These are phyloP conservation scores for Dipodomys merriami DNA, from an alignment of 2,113 vertebrate species.

Conservation along the genomic window DNA sequence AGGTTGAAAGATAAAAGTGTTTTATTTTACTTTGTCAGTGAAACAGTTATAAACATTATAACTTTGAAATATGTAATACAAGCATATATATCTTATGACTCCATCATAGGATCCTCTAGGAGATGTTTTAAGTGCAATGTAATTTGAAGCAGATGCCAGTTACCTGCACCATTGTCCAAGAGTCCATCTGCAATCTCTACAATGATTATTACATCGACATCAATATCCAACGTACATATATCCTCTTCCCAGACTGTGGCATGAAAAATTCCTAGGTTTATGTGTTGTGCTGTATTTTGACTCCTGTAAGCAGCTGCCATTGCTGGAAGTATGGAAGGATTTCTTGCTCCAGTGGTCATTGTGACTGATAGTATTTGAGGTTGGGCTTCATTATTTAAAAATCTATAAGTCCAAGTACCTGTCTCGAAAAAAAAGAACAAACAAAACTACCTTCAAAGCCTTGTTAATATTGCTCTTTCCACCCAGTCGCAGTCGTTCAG, in stretches of 20 bases:
- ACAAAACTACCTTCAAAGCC: neutral
- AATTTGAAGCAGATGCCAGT: constrained; percentile 8
- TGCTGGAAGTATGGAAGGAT: constrained; percentile 74
- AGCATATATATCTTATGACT: neutral
- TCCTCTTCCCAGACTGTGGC: constrained; percentile 15
- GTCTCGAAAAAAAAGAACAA: constrained; percentile 72
- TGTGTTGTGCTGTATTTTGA: constrained; percentile 55
- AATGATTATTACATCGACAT: constrained; percentile 77
- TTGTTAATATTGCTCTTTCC: too few species aligned
- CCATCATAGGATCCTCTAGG: neutral
- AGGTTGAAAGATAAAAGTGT: neutral
- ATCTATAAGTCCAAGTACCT: constrained; percentile 83
- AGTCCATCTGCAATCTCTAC: constrained; percentile 81
- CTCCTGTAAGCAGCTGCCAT: constrained; percentile 74
- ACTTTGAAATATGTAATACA: neutral
- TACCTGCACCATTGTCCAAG: constrained; percentile 86
- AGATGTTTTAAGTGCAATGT: neutral
- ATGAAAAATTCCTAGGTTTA: constrained; percentile 80
- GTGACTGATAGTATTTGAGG: constrained; percentile 81
- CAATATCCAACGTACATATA: too few species aligned
- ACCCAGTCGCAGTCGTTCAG: too few species aligned
- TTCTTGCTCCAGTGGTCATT: constrained; percentile 79
- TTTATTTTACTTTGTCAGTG: neutral
- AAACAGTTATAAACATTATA: neutral
- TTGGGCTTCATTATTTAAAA: constrained; percentile 61